Conservation (phyloP, 2,797 vertebrate genomes). For the Phalloptychus januarius region DNA sequence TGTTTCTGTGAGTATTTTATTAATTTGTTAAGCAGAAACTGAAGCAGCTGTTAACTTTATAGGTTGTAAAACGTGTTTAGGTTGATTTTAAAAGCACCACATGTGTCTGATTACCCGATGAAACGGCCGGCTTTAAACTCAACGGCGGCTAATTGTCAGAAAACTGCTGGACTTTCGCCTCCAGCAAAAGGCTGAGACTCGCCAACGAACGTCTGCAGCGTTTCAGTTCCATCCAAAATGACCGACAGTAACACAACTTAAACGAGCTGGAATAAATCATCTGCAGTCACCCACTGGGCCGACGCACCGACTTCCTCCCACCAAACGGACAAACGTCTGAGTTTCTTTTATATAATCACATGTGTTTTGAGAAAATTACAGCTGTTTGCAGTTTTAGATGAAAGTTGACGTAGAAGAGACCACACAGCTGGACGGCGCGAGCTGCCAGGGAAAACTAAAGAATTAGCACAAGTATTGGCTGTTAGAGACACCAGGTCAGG, state of each 20-base stretch:
- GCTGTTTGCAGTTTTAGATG: neutral
- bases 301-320: neutral
- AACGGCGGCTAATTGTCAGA: slow-evolving; percentile 22
- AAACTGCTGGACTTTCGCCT: slow-evolving; percentile 5
- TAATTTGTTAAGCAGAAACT: slow-evolving; percentile 5
- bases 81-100: slow-evolving; percentile 2
- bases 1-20: neutral
- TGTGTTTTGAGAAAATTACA: slow-evolving; percentile 1
- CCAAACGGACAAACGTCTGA: neutral
- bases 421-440: slow-evolving; percentile 5
- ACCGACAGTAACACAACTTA: neutral
- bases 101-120: slow-evolving; percentile 38
- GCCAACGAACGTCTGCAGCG: neutral
- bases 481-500: neutral
- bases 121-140: slow-evolving; percentile 31
- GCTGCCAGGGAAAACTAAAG: neutral
- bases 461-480: neutral
- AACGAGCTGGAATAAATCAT: neutral
- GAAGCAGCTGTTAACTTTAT: slow-evolving; percentile 14
- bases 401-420: neutral
- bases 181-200: neutral
- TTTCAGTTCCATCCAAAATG: neutral
- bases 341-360: slow-evolving; percentile 9
- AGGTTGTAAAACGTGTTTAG: slow-evolving; percentile 19
- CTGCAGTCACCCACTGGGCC: neutral